Evolutionary conservation across 1,140 invertebrate genomes (phyloP).

Genomic region (Trissolcus basalis): DNA sequence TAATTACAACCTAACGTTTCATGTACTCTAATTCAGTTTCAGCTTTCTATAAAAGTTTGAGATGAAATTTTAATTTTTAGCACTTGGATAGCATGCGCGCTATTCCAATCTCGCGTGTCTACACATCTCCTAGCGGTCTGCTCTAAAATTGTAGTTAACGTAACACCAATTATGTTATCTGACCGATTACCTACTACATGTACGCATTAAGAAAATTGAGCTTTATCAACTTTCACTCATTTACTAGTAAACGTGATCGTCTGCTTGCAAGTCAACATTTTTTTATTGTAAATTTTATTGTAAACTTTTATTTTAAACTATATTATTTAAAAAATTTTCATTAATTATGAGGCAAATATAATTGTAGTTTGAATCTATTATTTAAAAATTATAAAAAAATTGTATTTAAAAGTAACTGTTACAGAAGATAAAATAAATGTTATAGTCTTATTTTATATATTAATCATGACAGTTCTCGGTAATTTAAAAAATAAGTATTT

Average conservation of each 20-base stretch:
- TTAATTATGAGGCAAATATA: no score
- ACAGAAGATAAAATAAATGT: no score
- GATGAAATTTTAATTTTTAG: background rate
- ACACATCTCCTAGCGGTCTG: background rate
- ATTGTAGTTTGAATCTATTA: no score
- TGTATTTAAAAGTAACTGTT: no score
- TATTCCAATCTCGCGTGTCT: background rate
- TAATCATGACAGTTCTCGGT: background rate
- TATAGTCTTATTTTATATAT: background rate
- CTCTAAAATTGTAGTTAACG: slow-evolving; percentile 17
- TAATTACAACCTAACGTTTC: background rate
- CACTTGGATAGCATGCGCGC: background rate
- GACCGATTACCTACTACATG: slow-evolving; percentile 8
- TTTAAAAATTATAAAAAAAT: no score
- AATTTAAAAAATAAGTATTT: background rate
- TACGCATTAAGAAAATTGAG: slow-evolving; percentile 17
- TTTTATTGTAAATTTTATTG: no score
- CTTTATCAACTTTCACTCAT: slow-evolving; percentile 31
- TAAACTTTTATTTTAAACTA: no score
- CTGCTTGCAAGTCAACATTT: background rate
- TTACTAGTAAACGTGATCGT: background rate
- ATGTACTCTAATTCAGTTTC: background rate
- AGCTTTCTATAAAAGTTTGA: background rate
- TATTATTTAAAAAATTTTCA: no score
- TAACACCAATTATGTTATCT: slow-evolving; percentile 31